A percentile compares a stretch with the other conserved stretches of the same genome.
Evolutionary conservation across 2,797 vertebrate genomes (phyloP).

Genomic region (Sebastes iracundus): DNA sequence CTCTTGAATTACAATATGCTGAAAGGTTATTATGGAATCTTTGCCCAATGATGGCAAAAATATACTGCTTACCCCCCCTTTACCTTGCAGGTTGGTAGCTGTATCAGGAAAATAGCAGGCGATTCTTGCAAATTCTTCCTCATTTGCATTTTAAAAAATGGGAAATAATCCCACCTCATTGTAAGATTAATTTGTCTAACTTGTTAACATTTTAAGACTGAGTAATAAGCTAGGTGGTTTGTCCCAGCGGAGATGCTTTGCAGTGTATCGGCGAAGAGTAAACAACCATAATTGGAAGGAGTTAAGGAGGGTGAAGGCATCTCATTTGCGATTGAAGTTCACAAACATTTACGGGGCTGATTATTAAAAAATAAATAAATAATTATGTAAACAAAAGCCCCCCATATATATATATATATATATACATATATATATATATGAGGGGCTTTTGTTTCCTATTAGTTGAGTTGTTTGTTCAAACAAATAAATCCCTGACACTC

Average conservation of each 20-base stretch:
- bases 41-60: too few relatives aligned
- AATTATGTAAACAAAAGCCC: too few relatives aligned
- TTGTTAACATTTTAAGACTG: neutral
- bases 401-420: too few relatives aligned
- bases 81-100: neutral
- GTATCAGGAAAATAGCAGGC: neutral
- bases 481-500: neutral
- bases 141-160: neutral
- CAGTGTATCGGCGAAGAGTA: neutral
- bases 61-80: too few relatives aligned
- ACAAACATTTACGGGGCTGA: neutral
- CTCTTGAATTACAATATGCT: too few relatives aligned
- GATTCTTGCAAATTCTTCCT: neutral
- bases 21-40: too few relatives aligned
- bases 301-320: neutral
- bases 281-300: neutral
- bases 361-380: neutral
- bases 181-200: neutral
- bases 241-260: neutral
- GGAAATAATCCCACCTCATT: neutral
- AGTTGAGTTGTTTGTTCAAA: neutral
- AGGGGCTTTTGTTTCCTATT: neutral
- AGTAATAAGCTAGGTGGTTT: neutral
- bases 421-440: too few relatives aligned
- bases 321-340: neutral